A percentile compares a stretch with the other conserved stretches of the same genome.
Conservation (phyloP, 1,140 invertebrate species). For the Zophobas atratus region DNA sequence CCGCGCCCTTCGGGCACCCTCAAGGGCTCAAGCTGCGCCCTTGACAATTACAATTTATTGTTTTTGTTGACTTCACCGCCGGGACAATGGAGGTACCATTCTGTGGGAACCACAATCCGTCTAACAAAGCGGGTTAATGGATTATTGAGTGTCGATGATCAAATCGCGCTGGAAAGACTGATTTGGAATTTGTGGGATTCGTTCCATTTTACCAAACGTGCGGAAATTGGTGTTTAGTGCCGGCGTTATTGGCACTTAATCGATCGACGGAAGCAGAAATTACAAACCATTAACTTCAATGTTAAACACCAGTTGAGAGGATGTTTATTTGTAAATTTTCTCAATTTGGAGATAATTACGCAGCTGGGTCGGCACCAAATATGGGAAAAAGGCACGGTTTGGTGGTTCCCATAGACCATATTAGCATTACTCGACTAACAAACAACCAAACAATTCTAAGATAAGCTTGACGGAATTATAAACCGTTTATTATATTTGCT, state of each 20-base stretch:
- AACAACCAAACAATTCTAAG: no score
- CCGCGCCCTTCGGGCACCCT: slow-evolving; percentile 6
- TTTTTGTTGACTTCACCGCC: slow-evolving; percentile 3
- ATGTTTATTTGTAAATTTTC: slow-evolving; percentile 40
- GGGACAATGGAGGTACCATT: background rate
- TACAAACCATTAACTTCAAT: slow-evolving; percentile 31
- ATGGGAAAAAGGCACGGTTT: background rate
- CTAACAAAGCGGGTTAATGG: background rate
- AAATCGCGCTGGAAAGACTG: no score
- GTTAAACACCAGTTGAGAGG: slow-evolving; percentile 28
- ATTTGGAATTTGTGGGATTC: no score
- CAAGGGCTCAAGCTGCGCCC: slow-evolving; percentile 1
- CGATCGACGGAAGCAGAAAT: slow-evolving; percentile 25
- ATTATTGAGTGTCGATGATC: background rate
- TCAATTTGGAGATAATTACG: slow-evolving; percentile 39
- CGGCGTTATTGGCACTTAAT: slow-evolving; percentile 6
- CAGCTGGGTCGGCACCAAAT: slow-evolving; percentile 11
- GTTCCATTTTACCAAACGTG: background rate
- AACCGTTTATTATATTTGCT: background rate
- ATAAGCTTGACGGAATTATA: no score
- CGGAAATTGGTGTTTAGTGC: slow-evolving; percentile 4
- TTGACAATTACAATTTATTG: slow-evolving; percentile 15
- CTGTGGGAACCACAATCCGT: slow-evolving; percentile 1
- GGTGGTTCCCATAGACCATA: background rate
- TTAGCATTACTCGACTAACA: background rate